Conservation (phyloP, 2,113 vertebrate species). For the Coturnix japonica region DNA sequence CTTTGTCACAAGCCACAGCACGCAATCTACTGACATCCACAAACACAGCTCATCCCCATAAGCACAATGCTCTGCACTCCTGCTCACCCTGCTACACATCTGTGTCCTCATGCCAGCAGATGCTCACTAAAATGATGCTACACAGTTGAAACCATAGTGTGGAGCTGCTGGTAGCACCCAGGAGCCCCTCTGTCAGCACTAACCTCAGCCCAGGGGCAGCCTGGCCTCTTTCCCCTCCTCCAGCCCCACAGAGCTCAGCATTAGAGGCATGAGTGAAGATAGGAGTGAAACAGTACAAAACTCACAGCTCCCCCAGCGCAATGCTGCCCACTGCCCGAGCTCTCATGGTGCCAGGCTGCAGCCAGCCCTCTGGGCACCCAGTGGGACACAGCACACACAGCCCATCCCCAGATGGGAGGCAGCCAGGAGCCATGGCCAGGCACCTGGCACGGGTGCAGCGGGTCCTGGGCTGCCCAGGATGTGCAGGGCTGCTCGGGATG, state of each 20-base stretch:
- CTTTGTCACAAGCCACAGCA: not conserved
- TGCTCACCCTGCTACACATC: not conserved
- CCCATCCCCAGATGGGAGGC: not conserved
- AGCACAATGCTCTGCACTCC: not conserved
- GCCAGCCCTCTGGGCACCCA: not conserved
- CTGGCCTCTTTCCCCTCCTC: not conserved
- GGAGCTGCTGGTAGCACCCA: not conserved
- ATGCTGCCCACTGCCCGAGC: not conserved
- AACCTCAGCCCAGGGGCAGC: not conserved
- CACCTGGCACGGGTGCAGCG: not conserved
- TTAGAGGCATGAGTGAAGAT: not conserved
- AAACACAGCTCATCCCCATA: not conserved
- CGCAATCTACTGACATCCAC: not conserved
- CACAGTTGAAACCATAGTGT: not conserved
- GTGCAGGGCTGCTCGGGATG: not conserved
- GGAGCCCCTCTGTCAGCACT: not conserved
- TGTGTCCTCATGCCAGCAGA: not conserved
- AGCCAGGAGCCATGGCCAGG: not conserved
- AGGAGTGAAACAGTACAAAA: not conserved
- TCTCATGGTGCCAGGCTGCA: not conserved
- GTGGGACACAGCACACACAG: not conserved
- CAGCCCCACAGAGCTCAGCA: not conserved
- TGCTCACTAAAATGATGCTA: accelerated
- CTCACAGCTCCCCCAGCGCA: not conserved
- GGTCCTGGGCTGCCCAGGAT: not conserved